Evolutionary conservation across 1,140 invertebrate species (phyloP), one percentile per base, ranked within the genome.

Genomic region (Eueides isabella): DNA sequence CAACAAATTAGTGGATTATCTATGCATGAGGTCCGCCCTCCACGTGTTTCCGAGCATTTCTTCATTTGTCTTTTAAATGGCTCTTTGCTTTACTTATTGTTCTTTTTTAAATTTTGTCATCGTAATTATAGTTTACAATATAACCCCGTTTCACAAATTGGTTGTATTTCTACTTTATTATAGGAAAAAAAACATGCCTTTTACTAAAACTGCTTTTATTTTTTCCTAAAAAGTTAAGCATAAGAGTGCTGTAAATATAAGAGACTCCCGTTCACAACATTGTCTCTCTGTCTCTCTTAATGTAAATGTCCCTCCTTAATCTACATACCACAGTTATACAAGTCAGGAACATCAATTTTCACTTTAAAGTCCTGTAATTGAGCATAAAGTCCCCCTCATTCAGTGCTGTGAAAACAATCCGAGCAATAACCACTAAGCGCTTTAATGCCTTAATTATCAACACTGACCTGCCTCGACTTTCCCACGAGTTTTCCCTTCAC

Each of bases 1-100:
- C 88, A 90, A 91, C 89, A 88, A 88, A 92, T 92, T 91, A 91
- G 85, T 90, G 77, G 84, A 88, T 92, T 86, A 92, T 83, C 80
- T 90, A 92, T 92, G 89, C 84, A 91, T 89, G 85, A 82, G 82
- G 31, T 65, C 80, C 89, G 89, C 91, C 91, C 73, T 66, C 65
- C 76, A 77, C 77, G 82, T 87, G 84, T 85, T 82, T 77, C 82
- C 80, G 72, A 74, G 88, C 79, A 82, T 89, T 89, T 87, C 85
- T 89, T 85, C 85, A 87, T 91, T 90, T 92, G 84, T 92, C 85
- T 88, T 89, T 87, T 72, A 65, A 84, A 85, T 72, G 65, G 76
- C 63, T 75, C 75, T 80, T 80, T 73, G 72, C 75, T 79, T 85
- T 67, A 73, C 69, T 84, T 81, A 63, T 75, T 82, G 74, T 81